Conservation (phyloP, 2,797 vertebrate species). For the Darevskia mixta region DNA sequence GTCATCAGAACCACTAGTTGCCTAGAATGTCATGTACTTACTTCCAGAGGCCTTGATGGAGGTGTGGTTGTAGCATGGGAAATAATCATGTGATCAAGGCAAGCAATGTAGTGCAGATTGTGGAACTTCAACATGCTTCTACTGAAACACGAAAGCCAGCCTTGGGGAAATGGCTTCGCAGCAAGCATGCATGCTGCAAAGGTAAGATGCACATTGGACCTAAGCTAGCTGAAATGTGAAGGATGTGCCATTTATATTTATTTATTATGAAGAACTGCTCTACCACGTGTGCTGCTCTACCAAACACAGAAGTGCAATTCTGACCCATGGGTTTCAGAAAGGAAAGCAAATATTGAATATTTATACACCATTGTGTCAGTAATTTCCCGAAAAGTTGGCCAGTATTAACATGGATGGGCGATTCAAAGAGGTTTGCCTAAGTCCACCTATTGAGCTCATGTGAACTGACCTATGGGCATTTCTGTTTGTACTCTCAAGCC, state of each 20-base stretch:
- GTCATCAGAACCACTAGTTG: neutral
- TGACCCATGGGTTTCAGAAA: neutral
- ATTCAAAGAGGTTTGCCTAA: neutral
- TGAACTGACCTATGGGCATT: neutral
- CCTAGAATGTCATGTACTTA: neutral
- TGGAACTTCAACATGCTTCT: neutral
- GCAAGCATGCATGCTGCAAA: neutral
- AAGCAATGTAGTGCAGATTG: neutral
- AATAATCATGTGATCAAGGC: neutral
- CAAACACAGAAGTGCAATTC: neutral
- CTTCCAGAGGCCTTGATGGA: neutral
- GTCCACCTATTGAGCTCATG: neutral
- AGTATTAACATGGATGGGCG: neutral
- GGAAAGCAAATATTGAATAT: neutral
- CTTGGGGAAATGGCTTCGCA: neutral
- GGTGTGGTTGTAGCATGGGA: neutral
- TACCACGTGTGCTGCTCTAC: neutral
- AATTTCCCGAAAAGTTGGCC: neutral
- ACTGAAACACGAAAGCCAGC: neutral
- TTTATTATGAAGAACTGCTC: neutral
- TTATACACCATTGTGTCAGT: neutral
- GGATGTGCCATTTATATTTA: neutral
- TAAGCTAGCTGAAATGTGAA: neutral
- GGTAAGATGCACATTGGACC: neutral
- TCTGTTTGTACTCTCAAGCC: neutral